phyloP scores from a whole-genome alignment of 2,113 vertebrate genomes.

The Saccopteryx bilineata region DNA sequence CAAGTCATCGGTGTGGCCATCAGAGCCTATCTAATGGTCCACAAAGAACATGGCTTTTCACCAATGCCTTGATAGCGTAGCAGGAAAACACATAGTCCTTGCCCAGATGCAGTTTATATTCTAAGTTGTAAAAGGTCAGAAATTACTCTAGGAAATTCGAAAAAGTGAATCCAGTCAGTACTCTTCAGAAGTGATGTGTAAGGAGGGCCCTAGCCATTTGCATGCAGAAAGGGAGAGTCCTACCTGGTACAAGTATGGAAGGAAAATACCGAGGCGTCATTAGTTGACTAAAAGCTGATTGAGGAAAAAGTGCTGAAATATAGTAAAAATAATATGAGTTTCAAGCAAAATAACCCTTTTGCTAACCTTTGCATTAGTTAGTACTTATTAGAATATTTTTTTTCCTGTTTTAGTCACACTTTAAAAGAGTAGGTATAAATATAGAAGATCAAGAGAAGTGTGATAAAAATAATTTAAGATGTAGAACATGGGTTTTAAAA shows the following conservation, averaged over 20 bases:
- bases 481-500: conserved; percentile 42
- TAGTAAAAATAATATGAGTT: conserved; percentile 59
- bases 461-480: conserved; percentile 69
- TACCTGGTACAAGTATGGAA: not conserved
- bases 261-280: not conserved
- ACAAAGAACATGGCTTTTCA: not conserved
- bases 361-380: conserved; percentile 67
- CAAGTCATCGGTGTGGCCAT: not conserved
- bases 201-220: not conserved
- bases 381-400: conserved; percentile 29
- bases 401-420: conserved; percentile 57
- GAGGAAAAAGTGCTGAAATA: conserved; percentile 59
- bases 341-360: conserved; percentile 59
- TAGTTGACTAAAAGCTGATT: conserved; percentile 48
- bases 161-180: not conserved
- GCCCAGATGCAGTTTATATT: not conserved
- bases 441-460: conserved; percentile 41
- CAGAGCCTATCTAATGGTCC: not conserved
- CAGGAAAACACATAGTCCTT: not conserved
- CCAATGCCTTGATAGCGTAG: not conserved
- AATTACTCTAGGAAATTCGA: conserved; percentile 10
- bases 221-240: conserved; percentile 17
- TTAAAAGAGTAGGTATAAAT: conserved; percentile 52
- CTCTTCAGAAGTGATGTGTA: not conserved
- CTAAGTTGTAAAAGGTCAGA: not conserved